Base-by-base conservation (phyloP, 2,888 invertebrate genomes). In the Stenurella melanura region DNA sequence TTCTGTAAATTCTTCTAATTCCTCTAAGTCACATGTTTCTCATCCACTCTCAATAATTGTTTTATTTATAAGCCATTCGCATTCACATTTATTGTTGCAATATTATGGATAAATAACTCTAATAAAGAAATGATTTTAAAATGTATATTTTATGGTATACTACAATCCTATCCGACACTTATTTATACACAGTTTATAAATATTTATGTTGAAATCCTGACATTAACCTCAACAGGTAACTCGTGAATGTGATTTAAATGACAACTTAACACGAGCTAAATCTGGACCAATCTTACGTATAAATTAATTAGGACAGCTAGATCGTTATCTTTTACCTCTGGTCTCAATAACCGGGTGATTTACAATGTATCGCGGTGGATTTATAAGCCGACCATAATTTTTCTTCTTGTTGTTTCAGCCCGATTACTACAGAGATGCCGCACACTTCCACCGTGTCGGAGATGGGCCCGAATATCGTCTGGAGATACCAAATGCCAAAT, bases 401-500 rank as follows among this genome's bases (percentile, higher is more conserved):
- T 38, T 75, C 75, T 75, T 79, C 83, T 81, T 81, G 74, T 81
- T 81, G 74, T 91, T 90, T 9, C 91, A 96, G 96, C 95, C 96
- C 82, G 96, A 96, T 87, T 96, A 96, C 87, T 96, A 96, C 89
- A 93, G 94, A 82, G 96, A 96, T 91, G 95, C 95, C n/a, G 92
- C 93, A 4, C 95, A 95, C 87, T 96, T 96, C 90, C 93, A 93
- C 81, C 91, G 94, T 57, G 90, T 94, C 15, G 96, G 94, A 26
- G 93, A 92, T 74, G 96, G 96, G 0, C 95, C 96, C 0, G 94
- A 95, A 86, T 96, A 96, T 89, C 93, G 95, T 9, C 91, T 96
- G 86, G 96, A 96, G 90, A 96, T 97, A 80, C 96, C 96, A 0
- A 94, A 95, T 86, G 96, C 95, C 1, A 96, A 96, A 87, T 91